These are phyloP conservation scores for Polyploca ridens DNA, from an alignment of 2,888 invertebrate genomes.

Conservation along the genomic window DNA sequence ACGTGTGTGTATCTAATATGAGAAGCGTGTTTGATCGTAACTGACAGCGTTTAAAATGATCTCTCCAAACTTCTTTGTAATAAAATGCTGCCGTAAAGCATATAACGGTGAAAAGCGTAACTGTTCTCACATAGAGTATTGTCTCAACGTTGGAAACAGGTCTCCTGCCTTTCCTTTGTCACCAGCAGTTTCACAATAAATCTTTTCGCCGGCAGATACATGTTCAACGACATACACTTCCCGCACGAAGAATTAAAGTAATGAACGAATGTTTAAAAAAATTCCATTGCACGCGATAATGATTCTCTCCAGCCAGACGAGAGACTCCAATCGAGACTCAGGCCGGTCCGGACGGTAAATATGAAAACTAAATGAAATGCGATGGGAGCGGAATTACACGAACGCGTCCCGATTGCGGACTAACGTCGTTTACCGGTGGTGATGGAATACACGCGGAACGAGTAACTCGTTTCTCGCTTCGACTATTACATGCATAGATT, in stretches of 20 bases:
- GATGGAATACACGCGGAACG: slow-evolving; percentile 42
- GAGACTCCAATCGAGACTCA: slow-evolving; percentile 10
- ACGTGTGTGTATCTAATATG: background rate
- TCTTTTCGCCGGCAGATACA: background rate
- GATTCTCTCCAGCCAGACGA: slow-evolving; percentile 14
- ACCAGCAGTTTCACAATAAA: slow-evolving; percentile 3
- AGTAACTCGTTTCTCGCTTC: slow-evolving; percentile 40
- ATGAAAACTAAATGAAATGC: slow-evolving; percentile 46
- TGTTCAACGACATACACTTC: background rate
- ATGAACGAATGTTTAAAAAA: slow-evolving; percentile 22
- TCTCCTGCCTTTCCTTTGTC: background rate
- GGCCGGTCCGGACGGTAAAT: slow-evolving; percentile 33
- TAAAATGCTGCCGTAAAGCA: background rate
- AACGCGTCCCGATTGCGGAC: slow-evolving; percentile 41
- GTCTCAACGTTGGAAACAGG: background rate
- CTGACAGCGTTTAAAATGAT: background rate
- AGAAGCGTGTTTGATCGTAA: background rate
- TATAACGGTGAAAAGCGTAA: background rate
- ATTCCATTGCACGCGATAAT: slow-evolving; percentile 26
- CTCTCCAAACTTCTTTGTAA: background rate
- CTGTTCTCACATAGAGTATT: slow-evolving; percentile 9
- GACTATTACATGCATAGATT: slow-evolving; percentile 14
- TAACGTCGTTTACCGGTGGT: slow-evolving; percentile 48
- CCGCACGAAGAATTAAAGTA: slow-evolving; percentile 8
- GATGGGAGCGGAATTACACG: slow-evolving; percentile 24